Evolutionary conservation across 2,797 vertebrate species (phyloP), one percentile per base, ranked within the genome.

Genomic region (Kryptolebias ocellatus): DNA sequence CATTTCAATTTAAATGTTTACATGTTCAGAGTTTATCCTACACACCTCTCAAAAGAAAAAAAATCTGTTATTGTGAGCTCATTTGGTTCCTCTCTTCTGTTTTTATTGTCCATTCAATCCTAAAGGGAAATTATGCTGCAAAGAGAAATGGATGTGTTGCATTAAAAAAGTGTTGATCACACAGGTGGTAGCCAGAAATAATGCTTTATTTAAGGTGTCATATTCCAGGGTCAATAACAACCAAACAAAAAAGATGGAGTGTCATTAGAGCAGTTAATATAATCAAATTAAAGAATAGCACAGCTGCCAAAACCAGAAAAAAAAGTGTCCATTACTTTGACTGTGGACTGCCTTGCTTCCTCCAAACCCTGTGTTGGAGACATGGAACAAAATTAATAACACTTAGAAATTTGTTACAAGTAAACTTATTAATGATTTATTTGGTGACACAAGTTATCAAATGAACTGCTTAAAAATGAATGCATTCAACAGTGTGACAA

Each of bases 361-460:
- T 18, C 6, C 17, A n/a, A 47, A 29, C 27, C 28, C 45, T 31
- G 27, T 20, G 6, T 17, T 55, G 7, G 24, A 52, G 18, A 58
- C 39, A 44, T 39, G 31, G 17, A 34, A 6, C 14, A n/a, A 34
- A 31, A 49, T 18, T 18, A 34, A n/a, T 49, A 34, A 20, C 14
- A 47, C 12, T 16, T 31, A 31, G 24, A 20, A 11, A 49, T 60
- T 31, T 60, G 45, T 60, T 49, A 60, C 14, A 17, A 60, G 45
- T 60, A n/a, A 60, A 34, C 31, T 11, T 2, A 60, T 60, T 37
- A 60, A 60, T 60, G 59, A 50, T 50, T 15, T 45, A 60, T 47
- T 18, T 47, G 46, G n/a, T 49, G 46, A 60, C 46, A 60, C 37
- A 34, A 60, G 44, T 60, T 60, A 60, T 60, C 50, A 10, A 50